Base-by-base conservation (phyloP, 2,888 invertebrate species). In the Pristionchus mayeri region DNA sequence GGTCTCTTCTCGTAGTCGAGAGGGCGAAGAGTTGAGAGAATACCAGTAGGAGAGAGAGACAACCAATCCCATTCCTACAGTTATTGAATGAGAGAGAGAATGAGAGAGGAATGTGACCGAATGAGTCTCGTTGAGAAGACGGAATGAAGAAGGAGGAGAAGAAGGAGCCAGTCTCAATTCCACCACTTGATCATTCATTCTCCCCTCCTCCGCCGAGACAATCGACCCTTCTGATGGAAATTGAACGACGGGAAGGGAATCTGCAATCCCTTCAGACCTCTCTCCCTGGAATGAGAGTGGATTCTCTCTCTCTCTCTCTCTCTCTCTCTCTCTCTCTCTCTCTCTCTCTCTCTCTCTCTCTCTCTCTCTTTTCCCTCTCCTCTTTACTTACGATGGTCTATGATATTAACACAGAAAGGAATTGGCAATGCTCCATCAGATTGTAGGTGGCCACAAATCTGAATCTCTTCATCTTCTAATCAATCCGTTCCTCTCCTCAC, bases 241-340 rank as follows among this genome's bases (percentile, higher is more conserved):
- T 9, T 52, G 27, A 21, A 78, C 37, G 7, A 52, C 30, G 0
- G 78, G 78, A 50, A 34, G 34, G 18, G 78, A 78, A 52, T 30
- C 78, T 78, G 18, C 50, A 63, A 63, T 44, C 44, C 44, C 6
- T 44, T n/a, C n/a, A n/a, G n/a, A n/a, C n/a, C n/a, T n/a, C n/a
- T n/a, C n/a, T n/a, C n/a, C n/a, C n/a, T n/a, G 54, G 21, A 18
- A 54, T 54, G 54, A 54, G 54, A 54, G 40, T 44, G 21, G 18
- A 92, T 93, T 67, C 6, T 6, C 6, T 44, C 24, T 57, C 57
- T 24, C 57, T 24, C 57, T 24, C 57, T 24, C 57, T 24, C 57
- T 24, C 57, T 24, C 57, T 24, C 57, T 24, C 57, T 57, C 21
- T n/a, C 24, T 24, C n/a, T 24, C 57, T 57, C 57, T 57, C 57